Base-by-base conservation (phyloP, 2,113 vertebrate genomes). In the Micromys minutus region DNA sequence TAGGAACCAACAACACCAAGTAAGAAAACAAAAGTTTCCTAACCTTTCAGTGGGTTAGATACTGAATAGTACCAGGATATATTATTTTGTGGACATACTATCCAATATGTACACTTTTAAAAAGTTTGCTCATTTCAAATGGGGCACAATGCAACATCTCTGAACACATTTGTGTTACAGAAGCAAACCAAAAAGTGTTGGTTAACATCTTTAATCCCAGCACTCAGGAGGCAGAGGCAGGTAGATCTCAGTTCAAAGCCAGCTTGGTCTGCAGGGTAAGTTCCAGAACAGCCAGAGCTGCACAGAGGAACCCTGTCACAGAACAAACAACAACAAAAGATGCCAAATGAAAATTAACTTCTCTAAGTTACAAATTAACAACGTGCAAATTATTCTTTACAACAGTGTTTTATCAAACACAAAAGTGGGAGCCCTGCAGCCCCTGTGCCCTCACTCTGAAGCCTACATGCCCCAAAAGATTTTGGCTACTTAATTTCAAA, bases 291-390 rank as follows among this genome's bases (percentile, higher is more conserved):
- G 52, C 21, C 34, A 57, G 16, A 52, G 19, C 34, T 24, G 57
- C 52, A 80, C 19, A 80, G 77, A 80, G 50, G 57, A 80, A 57
- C 10, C 5, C 52, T n/a, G 77, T 57, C 36, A 57, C 7, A 7
- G 57, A 80, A 57, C 24, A 77, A 75, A 75, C 22, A 45, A 79
- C 5, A 47, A 76, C 69, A 95, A 92, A 94, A 3, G 50, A 93
- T 69, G 19, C 80, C 26, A 95, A 80, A 72, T 42, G 12, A 22
- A 76, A 93, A 87, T 63, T 90, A 63, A 57, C 13, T 83, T 92
- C 84, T 69, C 52, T 92, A 39, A 92, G 59, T 76, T 88, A 77
- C 71, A 89, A 86, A 95, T 50, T 89, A 42, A 97, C 12, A 92
- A 90, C 12, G 80, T 52, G 50, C 34, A 97, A 93, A 92, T 65